A percentile compares a stretch with the other conserved stretches of the same genome.
Evolutionary conservation across 2,888 invertebrate genomes (phyloP).

Genomic region (Zelleria hepariella): DNA sequence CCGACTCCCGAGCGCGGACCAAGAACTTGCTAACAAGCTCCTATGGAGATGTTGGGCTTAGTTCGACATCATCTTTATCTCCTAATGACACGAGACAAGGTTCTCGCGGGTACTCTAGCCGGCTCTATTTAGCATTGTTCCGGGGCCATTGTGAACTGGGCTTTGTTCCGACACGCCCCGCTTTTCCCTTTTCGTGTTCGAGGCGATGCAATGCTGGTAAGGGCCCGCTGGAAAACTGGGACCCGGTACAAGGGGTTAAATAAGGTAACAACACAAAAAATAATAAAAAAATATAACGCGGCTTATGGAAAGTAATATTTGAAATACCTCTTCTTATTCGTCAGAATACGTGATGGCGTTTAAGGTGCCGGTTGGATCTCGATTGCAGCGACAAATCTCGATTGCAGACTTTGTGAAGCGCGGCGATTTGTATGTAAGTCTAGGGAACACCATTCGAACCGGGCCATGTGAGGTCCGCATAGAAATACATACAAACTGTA

Average conservation of each 20-base stretch:
- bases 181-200: constrained; percentile 47
- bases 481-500: too few species aligned
- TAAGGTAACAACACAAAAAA: neutral
- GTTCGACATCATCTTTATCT: constrained; percentile 42
- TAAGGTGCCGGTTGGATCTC: too few species aligned
- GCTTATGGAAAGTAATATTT: too few species aligned
- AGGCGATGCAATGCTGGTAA: constrained; percentile 38
- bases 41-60: constrained; percentile 14
- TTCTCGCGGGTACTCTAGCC: constrained; percentile 21
- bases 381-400: too few species aligned
- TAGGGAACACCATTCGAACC: too few species aligned
- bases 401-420: too few species aligned
- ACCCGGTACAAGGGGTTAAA: neutral
- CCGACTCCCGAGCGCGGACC: too few species aligned
- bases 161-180: constrained; percentile 66
- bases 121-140: constrained; percentile 66
- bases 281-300: too few species aligned
- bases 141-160: constrained; percentile 50
- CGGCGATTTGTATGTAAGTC: too few species aligned
- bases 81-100: constrained; percentile 48
- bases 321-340: too few species aligned
- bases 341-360: too few species aligned
- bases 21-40: neutral
- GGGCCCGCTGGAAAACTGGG: neutral
- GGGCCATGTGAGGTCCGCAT: too few species aligned